Evolutionary conservation across 23 tunicate species (phyloP).

Genomic region (Halocynthia roretzi): DNA sequence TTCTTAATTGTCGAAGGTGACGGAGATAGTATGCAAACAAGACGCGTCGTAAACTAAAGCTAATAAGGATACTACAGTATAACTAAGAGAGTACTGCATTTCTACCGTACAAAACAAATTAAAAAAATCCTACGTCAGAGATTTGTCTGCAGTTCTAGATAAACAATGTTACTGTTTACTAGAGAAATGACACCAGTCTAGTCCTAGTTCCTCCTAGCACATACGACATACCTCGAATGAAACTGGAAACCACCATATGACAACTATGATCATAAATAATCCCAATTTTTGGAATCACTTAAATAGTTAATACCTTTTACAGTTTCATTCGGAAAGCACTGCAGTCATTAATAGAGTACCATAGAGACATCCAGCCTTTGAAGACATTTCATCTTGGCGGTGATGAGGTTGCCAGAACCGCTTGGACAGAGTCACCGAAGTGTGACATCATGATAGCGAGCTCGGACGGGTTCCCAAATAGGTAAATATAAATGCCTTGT

Average conservation of each 20-base stretch:
- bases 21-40: too few relatives aligned
- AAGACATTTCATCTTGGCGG: constrained; percentile 83
- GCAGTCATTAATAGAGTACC: constrained; percentile 35
- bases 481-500: not conserved
- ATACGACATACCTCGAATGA: not conserved
- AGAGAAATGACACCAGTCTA: too few relatives aligned
- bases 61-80: too few relatives aligned
- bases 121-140: too few relatives aligned
- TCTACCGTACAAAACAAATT: too few relatives aligned
- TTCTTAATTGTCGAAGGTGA: too few relatives aligned
- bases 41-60: too few relatives aligned
- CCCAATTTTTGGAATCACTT: not conserved
- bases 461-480: not conserved
- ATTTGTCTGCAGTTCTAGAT: too few relatives aligned
- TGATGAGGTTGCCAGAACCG: constrained; percentile 72
- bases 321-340: constrained; percentile 60
- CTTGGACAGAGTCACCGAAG: constrained; percentile 59
- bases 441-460: constrained; percentile 24
- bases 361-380: constrained; percentile 38
- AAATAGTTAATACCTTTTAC: not conserved
- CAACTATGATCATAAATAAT: not conserved
- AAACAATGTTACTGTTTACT: too few relatives aligned
- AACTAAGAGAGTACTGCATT: too few relatives aligned
- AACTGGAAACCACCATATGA: not conserved
- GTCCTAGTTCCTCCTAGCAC: too few relatives aligned